Base-by-base conservation (phyloP, 1,140 invertebrate species). In the Drosophila saltans region DNA sequence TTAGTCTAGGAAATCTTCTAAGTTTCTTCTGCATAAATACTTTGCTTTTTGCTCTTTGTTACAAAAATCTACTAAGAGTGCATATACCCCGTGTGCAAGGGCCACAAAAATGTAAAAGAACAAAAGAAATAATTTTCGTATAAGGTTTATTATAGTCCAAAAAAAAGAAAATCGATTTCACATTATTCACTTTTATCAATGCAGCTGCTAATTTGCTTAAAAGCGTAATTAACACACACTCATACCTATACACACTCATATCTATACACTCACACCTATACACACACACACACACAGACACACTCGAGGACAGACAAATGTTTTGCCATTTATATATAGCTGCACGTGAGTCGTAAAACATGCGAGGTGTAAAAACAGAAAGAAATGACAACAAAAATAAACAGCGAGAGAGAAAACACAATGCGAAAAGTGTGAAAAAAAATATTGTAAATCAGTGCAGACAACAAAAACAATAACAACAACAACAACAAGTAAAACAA, bases 141-240 rank as follows among this genome's bases (percentile, higher is more conserved):
- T 52, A 26, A 52, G 45, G 82, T 86, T 86, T 86, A 88, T 86
- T 88, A 80, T 70, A 66, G 48, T 66, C 79, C 3, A 36, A 36
- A 36, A 36, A 30, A 48, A 48, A n/a, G n/a, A 65, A 70, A 80
- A 88, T 86, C 83, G 83, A 86, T 88, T 86, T 88, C 69, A 41
- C 72, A 83, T 88, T 88, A 88, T 77, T 82, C 69, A 66, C 66
- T 70, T 77, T 66, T 60, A 78, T 69, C 82, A 79, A 85, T 86
- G 69, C 83, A 83, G 76, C 78, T 79, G 83, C 83, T 86, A 86
- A 86, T 86, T 86, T 86, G 83, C 80, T 86, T 88, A 88, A 86
- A 86, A 86, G 83, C 83, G 88, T 86, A 86, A 86, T 86, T 86
- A 86, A 86, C 83, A 82, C 36, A 43, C 41, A 43, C 56, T 39